phyloP scores from a whole-genome alignment of 2,888 invertebrate genomes.

The Nemotelus pantherinus region DNA sequence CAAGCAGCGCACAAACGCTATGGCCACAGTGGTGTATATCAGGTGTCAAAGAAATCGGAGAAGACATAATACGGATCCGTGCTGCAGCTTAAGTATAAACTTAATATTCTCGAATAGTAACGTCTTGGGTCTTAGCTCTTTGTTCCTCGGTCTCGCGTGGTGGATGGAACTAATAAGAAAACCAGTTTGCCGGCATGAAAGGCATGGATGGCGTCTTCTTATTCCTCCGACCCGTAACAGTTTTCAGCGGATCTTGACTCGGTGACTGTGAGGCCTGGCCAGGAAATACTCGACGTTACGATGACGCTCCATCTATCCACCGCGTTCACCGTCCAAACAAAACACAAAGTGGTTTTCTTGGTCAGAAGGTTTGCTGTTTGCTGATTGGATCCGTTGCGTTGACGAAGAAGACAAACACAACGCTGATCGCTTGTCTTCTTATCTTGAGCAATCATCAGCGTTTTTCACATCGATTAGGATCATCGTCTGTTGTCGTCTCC shows the following conservation, averaged over 20 bases:
- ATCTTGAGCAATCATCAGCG: slow-evolving; percentile 27
- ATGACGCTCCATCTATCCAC: not conserved
- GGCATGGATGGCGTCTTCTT: not conserved
- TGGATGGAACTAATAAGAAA: not conserved
- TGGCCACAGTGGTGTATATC: not conserved
- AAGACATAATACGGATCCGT: slow-evolving; percentile 33
- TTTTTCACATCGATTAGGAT: slow-evolving; percentile 29
- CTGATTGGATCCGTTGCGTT: not conserved
- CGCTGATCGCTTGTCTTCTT: slow-evolving; percentile 13
- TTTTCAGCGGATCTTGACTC: slow-evolving; percentile 37
- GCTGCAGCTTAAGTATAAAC: slow-evolving; percentile 29
- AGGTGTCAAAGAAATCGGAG: slow-evolving; percentile 42
- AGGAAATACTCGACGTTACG: slow-evolving; percentile 18
- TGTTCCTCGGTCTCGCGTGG: not conserved
- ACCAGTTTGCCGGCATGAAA: slow-evolving; percentile 36
- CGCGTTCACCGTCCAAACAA: slow-evolving; percentile 12
- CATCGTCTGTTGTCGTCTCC: slow-evolving; percentile 18
- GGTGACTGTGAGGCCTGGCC: not conserved
- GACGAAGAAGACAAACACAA: slow-evolving; percentile 11
- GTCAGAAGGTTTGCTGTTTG: not conserved
- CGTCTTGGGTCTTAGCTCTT: slow-evolving; percentile 29
- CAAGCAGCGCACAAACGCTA: not conserved
- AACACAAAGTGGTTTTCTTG: not conserved
- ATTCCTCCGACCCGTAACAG: slow-evolving; percentile 35
- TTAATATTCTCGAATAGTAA: slow-evolving; percentile 29